A percentile compares a stretch with the other conserved stretches of the same genome.
phyloP scores from a whole-genome alignment of 2,113 vertebrate genomes.

The Paracanthobrama guichenoti region DNA sequence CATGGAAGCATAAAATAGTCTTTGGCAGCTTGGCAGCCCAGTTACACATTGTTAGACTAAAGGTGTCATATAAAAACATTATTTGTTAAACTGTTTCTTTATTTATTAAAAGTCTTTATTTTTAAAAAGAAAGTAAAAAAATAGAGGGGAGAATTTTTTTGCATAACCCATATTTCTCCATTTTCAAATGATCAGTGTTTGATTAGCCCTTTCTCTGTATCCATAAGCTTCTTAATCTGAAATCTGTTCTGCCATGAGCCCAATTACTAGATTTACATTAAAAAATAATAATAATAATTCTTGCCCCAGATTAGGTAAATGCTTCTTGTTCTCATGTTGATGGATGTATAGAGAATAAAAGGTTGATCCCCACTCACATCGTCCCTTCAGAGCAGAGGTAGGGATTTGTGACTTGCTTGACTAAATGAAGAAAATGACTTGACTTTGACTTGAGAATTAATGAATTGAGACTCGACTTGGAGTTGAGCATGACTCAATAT shows the following conservation, averaged over 20 bases:
- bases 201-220: constrained; percentile 26
- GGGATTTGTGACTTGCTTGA: too few species aligned
- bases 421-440: too few species aligned
- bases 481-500: too few species aligned
- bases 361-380: background rate
- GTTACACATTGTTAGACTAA: too few species aligned
- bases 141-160: background rate
- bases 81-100: too few species aligned
- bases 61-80: too few species aligned
- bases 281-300: background rate
- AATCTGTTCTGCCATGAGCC: constrained; percentile 19
- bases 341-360: background rate
- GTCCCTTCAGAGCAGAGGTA: too few species aligned
- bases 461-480: too few species aligned
- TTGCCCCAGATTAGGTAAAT: constrained; percentile 25
- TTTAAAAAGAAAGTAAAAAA: too few species aligned
- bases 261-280: constrained; percentile 7
- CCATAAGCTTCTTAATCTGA: constrained; percentile 34
- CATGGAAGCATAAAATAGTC: background rate
- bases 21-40: background rate
- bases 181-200: background rate
- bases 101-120: too few species aligned
- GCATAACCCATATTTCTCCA: background rate
- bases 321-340: constrained; percentile 19
- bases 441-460: too few species aligned